These are phyloP conservation scores for Micromesistius poutassou DNA, from an alignment of 2,797 vertebrate genomes.

Conservation along the genomic window DNA sequence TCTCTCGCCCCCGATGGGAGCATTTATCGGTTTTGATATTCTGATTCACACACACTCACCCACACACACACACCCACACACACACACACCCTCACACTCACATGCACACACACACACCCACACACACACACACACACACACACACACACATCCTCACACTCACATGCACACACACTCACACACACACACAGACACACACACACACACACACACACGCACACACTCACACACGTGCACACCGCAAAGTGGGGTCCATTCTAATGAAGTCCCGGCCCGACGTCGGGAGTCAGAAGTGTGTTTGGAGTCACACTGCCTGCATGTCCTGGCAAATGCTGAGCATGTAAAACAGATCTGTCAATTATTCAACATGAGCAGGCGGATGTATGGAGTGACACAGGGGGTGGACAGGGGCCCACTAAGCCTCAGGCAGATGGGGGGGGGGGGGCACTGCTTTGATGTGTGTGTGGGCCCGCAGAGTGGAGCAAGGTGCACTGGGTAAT, in stretches of 20 bases:
- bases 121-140: no score
- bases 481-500: constrained; percentile 72
- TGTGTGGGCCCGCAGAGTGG: constrained; percentile 74
- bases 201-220: no score
- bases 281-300: constrained; percentile 68
- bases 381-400: constrained; percentile 75
- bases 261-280: constrained; percentile 63
- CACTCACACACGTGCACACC: no score
- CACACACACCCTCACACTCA: no score
- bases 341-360: constrained; percentile 79
- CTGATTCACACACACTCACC: no score
- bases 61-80: no score
- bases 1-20: no score
- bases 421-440: constrained; percentile 74
- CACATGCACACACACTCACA: no score
- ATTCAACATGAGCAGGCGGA: constrained; percentile 76
- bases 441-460: constrained; percentile 73
- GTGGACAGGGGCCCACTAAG: constrained; percentile 74
- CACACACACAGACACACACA: no score
- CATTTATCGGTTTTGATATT: no score
- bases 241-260: constrained; percentile 10
- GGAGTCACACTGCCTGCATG: constrained; percentile 72
- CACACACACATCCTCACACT: no score
- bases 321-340: constrained; percentile 77
- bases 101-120: no score